A percentile compares a stretch with the other conserved stretches of the same genome.
Conservation (phyloP, 2,797 vertebrate genomes). For the Rhinoraja longicauda region DNA sequence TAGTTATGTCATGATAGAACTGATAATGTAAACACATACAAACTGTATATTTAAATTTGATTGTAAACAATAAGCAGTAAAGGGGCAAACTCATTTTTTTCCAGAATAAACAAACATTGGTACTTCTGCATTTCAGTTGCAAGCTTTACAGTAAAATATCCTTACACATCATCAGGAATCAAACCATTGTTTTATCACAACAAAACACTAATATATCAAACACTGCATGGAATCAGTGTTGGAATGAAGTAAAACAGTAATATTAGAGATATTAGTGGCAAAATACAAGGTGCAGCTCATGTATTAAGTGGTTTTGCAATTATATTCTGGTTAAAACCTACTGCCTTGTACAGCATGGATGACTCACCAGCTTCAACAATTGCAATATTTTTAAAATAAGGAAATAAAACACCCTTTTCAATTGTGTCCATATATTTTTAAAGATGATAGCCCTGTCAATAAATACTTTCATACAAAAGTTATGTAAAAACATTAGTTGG, state of each 20-base stretch:
- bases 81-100: background rate
- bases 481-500: conserved; percentile 4
- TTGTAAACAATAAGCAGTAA: background rate
- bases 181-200: background rate
- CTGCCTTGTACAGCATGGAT: background rate
- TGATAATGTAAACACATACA: background rate
- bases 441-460: conserved; percentile 21
- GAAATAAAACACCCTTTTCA: conserved; percentile 11
- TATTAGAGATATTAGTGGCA: background rate
- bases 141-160: background rate
- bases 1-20: background rate
- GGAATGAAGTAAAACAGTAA: background rate
- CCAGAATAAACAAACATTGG: background rate
- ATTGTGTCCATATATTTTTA: background rate
- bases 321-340: background rate
- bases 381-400: background rate
- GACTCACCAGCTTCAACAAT: background rate
- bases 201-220: background rate
- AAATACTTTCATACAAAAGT: conserved; percentile 17
- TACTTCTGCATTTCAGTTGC: background rate
- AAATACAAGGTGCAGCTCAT: background rate
- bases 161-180: background rate
- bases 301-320: background rate
- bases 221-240: background rate
- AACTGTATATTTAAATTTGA: background rate